A percentile compares a stretch with the other conserved stretches of the same genome.
Conservation (phyloP, 1,140 invertebrate species). For the Drosophila punjabiensis region DNA sequence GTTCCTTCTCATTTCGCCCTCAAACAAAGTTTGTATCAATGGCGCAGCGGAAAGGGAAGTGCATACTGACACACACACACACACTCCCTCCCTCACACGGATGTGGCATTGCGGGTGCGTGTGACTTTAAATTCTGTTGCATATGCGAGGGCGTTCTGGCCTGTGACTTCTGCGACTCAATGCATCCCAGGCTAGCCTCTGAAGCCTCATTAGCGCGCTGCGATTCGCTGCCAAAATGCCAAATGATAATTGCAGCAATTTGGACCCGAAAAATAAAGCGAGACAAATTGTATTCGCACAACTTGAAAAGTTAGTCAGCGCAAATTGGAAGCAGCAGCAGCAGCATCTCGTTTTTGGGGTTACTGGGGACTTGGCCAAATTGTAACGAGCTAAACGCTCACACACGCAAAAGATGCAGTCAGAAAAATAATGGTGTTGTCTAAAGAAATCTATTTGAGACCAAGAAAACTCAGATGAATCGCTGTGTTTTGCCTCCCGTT, state of each 20-base stretch:
- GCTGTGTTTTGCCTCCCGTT: no score
- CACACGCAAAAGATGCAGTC: neutral
- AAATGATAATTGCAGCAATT: slow-evolving; percentile 81
- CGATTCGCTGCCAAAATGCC: slow-evolving; percentile 28
- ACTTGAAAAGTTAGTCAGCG: slow-evolving; percentile 68
- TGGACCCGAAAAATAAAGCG: slow-evolving; percentile 36
- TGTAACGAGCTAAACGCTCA: slow-evolving; percentile 66
- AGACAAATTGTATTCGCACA: slow-evolving; percentile 69
- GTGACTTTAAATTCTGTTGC: slow-evolving; percentile 54
- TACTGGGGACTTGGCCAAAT: slow-evolving; percentile 55
- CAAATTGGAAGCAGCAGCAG: slow-evolving; percentile 54
- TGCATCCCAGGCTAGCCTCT: slow-evolving; percentile 30
- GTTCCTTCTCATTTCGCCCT: slow-evolving; percentile 27
- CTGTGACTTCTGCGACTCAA: slow-evolving; percentile 33
- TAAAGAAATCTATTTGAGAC: neutral
- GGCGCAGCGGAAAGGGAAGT: slow-evolving; percentile 78
- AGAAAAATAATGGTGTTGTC: neutral
- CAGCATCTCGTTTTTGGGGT: slow-evolving; percentile 12
- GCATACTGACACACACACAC: slow-evolving; percentile 28
- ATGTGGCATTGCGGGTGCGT: slow-evolving; percentile 16
- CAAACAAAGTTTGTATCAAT: slow-evolving; percentile 59
- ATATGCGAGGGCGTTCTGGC: slow-evolving; percentile 46
- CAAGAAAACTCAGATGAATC: no score
- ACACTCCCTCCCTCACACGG: neutral
- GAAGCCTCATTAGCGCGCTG: slow-evolving; percentile 68